Evolutionary conservation across 2,888 invertebrate species (phyloP), one percentile per base, ranked within the genome.

Genomic region (Cheilosia variabilis): DNA sequence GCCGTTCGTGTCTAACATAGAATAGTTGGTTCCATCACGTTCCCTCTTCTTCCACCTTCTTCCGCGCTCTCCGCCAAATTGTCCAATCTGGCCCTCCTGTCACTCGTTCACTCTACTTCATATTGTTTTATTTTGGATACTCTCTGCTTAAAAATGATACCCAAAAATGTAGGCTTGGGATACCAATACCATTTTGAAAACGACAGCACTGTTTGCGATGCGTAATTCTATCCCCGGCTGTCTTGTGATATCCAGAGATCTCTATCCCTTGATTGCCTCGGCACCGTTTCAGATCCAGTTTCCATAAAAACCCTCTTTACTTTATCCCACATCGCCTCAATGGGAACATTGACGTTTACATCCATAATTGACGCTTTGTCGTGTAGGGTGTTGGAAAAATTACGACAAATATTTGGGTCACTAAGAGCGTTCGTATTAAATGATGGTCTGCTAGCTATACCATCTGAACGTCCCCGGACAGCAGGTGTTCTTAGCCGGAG

Each of bases 101-200:
- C 2, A 45, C 17, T n/a, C 17, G 1, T 45, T n/a, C 41, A 41
- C 2, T 17, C 0, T 3, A 7, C 5, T 5, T 45, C 0, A 1
- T 7, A 5, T 17, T 1, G 4, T 2, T 3, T 17, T 5, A 0
- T 7, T 5, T 0, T 24, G 24, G 3, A 6, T 6, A 31, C 0
- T 6, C 6, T 0, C 6, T 31, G 0, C 7, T 5, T 31, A 6
- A 0, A 6, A 6, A 5, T 7, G 1, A 5, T 7, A 6, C 1
- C 1, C 6, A 1, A 6, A 1, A 31, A 6, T 7, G 7, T 6
- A 5, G 1, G 6, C 7, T 6, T 31, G 24, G 2, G 24, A 24
- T 2, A 2, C 2, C 3, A 2, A 24, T 2, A 2, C 0, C 3
- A 2, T 2, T 24, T 24, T 2, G 1, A 0, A 2, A 2, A 2